A percentile compares a stretch with the other conserved stretches of the same genome.
Evolutionary conservation across 2,888 invertebrate genomes (phyloP).

Genomic region (Tachina lurida): DNA sequence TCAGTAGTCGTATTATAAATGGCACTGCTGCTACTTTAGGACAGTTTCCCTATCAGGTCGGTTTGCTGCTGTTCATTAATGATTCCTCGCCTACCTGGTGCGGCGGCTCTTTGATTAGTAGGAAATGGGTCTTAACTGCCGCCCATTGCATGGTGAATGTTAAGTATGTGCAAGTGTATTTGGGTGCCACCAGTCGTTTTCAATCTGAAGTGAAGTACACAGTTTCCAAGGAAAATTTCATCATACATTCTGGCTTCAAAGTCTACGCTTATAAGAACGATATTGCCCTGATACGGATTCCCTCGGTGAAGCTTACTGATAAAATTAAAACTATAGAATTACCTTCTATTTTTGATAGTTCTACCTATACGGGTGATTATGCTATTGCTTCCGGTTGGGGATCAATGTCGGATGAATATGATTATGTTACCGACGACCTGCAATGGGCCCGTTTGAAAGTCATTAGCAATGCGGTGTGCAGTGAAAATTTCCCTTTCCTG

Average conservation of each 20-base stretch:
- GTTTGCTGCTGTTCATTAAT: slow-evolving; percentile 73
- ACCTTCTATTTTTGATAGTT: slow-evolving; percentile 67
- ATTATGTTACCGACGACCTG: slow-evolving; percentile 30
- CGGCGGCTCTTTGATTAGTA: slow-evolving; percentile 78
- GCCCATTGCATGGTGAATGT: slow-evolving; percentile 78
- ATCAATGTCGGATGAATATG: slow-evolving; percentile 73
- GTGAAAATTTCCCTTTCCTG: background rate
- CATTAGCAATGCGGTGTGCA: slow-evolving; percentile 75
- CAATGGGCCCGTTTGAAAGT: slow-evolving; percentile 74
- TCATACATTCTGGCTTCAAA: slow-evolving; percentile 79
- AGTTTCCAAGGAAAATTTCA: slow-evolving; percentile 71
- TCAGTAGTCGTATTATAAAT: slow-evolving; percentile 71
- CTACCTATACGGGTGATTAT: slow-evolving; percentile 71
- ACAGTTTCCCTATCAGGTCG: slow-evolving; percentile 76
- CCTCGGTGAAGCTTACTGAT: slow-evolving; percentile 64
- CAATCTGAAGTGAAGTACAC: slow-evolving; percentile 70
- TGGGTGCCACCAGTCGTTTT: slow-evolving; percentile 74
- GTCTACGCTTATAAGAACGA: slow-evolving; percentile 75
- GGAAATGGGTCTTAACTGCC: slow-evolving; percentile 78
- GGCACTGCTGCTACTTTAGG: slow-evolving; percentile 67
- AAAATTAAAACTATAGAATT: slow-evolving; percentile 68
- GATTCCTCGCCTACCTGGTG: slow-evolving; percentile 74
- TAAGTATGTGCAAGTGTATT: slow-evolving; percentile 73
- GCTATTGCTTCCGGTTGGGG: slow-evolving; percentile 81
- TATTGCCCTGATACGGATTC: slow-evolving; percentile 78